phyloP scores from a whole-genome alignment of 2,113 vertebrate species.

The Electrona antarctica region DNA sequence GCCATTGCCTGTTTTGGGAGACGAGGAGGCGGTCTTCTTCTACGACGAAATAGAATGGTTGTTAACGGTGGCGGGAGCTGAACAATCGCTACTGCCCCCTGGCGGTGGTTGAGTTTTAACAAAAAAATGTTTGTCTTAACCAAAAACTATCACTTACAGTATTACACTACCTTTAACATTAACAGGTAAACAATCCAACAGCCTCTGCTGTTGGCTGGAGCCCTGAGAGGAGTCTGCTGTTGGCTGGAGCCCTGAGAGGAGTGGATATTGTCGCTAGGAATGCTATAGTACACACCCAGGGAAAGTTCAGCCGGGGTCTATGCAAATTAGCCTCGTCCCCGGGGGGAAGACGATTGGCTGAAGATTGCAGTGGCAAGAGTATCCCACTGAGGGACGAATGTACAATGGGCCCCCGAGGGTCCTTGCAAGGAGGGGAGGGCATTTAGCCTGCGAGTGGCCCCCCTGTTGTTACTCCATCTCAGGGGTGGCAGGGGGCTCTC shows the following conservation, averaged over 20 bases:
- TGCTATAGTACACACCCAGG: conserved; percentile 39
- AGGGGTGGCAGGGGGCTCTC: conserved; percentile 75
- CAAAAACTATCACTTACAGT: too few relatives aligned
- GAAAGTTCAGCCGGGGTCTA: conserved; percentile 60
- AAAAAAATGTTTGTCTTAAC: too few relatives aligned
- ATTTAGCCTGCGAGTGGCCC: conserved; percentile 76
- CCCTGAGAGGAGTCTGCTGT: conserved; percentile 41
- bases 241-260: conserved; percentile 35
- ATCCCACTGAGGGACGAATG: conserved; percentile 76
- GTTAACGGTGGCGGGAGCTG: too few relatives aligned
- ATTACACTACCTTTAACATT: too few relatives aligned
- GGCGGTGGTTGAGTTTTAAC: too few relatives aligned
- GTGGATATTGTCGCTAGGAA: conserved; percentile 41
- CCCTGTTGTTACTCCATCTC: conserved; percentile 78
- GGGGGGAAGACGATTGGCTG: conserved; percentile 68
- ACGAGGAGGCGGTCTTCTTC: too few relatives aligned
- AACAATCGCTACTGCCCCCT: too few relatives aligned
- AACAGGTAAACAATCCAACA: conserved; percentile 34
- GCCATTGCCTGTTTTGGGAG: too few relatives aligned
- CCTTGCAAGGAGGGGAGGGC: conserved; percentile 60
- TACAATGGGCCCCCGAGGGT: conserved; percentile 75
- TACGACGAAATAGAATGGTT: too few relatives aligned
- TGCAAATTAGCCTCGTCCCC: conserved; percentile 71
- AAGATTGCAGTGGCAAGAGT: conserved; percentile 73
- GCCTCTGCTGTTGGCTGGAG: conserved; percentile 26